Percentiles rank a stretch among this genome's conserved stretches.
Conservation (phyloP, 2,888 invertebrate species). For the Crepidodera aurea region DNA sequence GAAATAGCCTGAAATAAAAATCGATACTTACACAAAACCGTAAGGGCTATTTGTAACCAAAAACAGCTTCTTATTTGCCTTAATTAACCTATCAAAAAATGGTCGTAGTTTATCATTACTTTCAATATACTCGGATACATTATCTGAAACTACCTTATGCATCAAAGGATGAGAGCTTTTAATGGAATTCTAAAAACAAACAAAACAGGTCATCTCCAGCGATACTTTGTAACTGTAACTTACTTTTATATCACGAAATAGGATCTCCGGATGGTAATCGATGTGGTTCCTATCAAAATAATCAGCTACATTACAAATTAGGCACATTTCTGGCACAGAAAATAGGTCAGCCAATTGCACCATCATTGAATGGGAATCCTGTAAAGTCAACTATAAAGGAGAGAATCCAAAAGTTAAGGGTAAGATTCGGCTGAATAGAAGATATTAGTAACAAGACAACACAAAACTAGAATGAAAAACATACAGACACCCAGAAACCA, state of each 20-base stretch:
- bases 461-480: neutral
- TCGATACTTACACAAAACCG: constrained; percentile 75
- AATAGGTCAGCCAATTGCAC: constrained; percentile 95
- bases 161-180: constrained; percentile 88
- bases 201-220: constrained; percentile 15
- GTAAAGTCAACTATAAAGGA: constrained; percentile 54
- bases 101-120: constrained; percentile 74
- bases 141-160: constrained; percentile 86
- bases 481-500: too few relatives aligned
- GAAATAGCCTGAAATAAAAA: too few relatives aligned
- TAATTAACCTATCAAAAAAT: constrained; percentile 79
- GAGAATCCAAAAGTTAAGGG: constrained; percentile 28
- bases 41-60: constrained; percentile 97
- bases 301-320: constrained; percentile 93
- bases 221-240: constrained; percentile 23
- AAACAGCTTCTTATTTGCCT: constrained; percentile 86
- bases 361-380: constrained; percentile 77
- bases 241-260: constrained; percentile 94
- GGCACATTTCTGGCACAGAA: constrained; percentile 95
- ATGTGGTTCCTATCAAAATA: constrained; percentile 89
- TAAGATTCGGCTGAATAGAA: constrained; percentile 6
- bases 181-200: constrained; percentile 76
- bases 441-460: constrained; percentile 25
- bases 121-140: constrained; percentile 82
- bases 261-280: constrained; percentile 93